phyloP scores from a whole-genome alignment of 2,797 vertebrate genomes.

The Sebastes hubbsi region DNA sequence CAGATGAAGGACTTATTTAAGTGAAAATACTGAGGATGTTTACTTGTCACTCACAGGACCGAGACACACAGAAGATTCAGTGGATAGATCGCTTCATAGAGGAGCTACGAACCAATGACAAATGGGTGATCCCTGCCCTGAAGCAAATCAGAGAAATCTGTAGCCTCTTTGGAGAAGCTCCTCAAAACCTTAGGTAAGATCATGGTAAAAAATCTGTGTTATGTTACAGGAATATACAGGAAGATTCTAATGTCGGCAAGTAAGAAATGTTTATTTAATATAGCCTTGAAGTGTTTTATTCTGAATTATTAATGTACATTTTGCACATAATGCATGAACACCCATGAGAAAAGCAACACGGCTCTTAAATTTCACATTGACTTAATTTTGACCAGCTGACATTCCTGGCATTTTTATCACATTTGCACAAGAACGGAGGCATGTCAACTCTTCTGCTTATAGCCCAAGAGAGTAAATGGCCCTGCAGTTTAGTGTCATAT shows the following conservation, averaged over 20 bases:
- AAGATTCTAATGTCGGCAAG: background rate
- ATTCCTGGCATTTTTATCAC: constrained; percentile 14
- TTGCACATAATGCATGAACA: background rate
- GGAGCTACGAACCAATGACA: constrained; percentile 98
- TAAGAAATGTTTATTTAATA: background rate
- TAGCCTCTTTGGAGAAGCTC: constrained; percentile 99
- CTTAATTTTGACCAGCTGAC: constrained; percentile 2
- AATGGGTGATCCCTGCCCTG: constrained; percentile 99
- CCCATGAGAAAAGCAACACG: background rate
- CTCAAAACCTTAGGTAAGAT: constrained; percentile 96
- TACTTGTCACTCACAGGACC: constrained; percentile 84
- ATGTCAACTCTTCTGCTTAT: background rate
- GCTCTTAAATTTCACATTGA: background rate
- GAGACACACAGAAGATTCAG: constrained; percentile 99
- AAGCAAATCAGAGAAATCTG: constrained; percentile 99
- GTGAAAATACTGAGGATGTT: constrained; percentile 1
- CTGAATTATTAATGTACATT: background rate
- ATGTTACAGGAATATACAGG: background rate
- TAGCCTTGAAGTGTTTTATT: background rate
- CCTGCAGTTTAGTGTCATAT: background rate
- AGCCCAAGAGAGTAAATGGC: background rate
- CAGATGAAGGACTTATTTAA: background rate
- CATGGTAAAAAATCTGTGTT: background rate
- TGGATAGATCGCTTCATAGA: constrained; percentile 99
- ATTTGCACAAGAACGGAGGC: constrained; percentile 23